Conservation (phyloP, 1,140 invertebrate species). For the Pemphigus obesinymphae region DNA sequence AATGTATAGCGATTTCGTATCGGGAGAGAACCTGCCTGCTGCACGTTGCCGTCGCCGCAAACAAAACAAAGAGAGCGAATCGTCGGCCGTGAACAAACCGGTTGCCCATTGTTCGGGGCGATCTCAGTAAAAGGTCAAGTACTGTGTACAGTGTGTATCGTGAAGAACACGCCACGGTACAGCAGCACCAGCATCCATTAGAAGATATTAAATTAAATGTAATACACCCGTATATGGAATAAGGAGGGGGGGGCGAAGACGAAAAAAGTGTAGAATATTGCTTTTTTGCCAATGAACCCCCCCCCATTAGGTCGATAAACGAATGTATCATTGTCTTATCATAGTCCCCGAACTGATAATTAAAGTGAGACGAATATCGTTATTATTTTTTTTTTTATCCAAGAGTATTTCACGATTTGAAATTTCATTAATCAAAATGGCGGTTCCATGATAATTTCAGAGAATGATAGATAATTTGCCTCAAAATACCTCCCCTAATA, state of each 20-base stretch:
- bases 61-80: constrained; percentile 41
- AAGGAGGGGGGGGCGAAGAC: not conserved
- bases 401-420: no score
- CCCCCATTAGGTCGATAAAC: not conserved
- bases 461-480: no score
- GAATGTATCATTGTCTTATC: no score
- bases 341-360: no score
- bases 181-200: constrained; percentile 15
- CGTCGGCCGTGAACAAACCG: constrained; percentile 36
- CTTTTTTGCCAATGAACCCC: not conserved
- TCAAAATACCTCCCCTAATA: no score
- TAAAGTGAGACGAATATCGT: no score
- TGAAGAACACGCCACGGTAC: not conserved
- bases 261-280: not conserved
- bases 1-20: constrained; percentile 18
- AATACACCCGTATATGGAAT: not conserved
- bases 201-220: not conserved
- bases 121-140: constrained; percentile 22
- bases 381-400: no score
- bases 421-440: no score
- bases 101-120: constrained; percentile 18
- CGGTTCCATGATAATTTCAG: no score
- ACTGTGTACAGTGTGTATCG: not conserved
- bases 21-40: not conserved
- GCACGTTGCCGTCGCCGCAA: not conserved